Evolutionary conservation across 2,888 invertebrate genomes (phyloP), one percentile per base, ranked within the genome.

Genomic region (Agonopterix heracliana): DNA sequence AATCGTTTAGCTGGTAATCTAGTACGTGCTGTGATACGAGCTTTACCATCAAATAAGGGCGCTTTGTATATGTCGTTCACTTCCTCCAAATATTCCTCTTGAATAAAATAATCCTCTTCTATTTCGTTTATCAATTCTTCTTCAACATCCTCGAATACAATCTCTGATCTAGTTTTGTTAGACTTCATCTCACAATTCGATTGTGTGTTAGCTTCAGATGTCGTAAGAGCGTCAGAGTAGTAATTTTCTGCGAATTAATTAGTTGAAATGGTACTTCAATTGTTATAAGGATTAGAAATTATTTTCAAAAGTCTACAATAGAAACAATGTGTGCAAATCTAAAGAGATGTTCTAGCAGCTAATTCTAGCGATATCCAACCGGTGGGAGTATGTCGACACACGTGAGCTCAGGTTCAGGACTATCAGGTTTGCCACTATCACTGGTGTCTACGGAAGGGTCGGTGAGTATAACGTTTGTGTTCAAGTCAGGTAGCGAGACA

Each of bases 401-500:
- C 34, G 80, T 73, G 51, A 84, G 57, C 49, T 86, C 85, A 7
- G 84, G 83, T 60, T 83, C 85, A 9, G 86, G 85, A 58, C 86
- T 86, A 56, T 86, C 85, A 8, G 86, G 85, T 61, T 86, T 86
- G 55, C 85, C 85, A 59, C 85, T 86, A 61, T 86, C 86, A 54
- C 83, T 86, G 52, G 83, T 83, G 56, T 84, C 84, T 74, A 81
- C 80, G 40, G 83, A 83, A 63, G 78, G 82, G 60, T 82, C 81
- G 40, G 80, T 78, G 59, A 63, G 64, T 46, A 76, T 57, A 51
- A 74, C 68, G 53, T 68, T 76, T n/a, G 70, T 59, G 59, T 65
- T 69, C 53, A 60, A 60, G 49, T 66, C 64, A 51, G 72, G 63
- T 38, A 70, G 63, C 50, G 65, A 66, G 56, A 66, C 69, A 13